Evolutionary conservation across 1,140 invertebrate species (phyloP), one percentile per base, ranked within the genome.

Genomic region (Eupristina koningsbergeri): DNA sequence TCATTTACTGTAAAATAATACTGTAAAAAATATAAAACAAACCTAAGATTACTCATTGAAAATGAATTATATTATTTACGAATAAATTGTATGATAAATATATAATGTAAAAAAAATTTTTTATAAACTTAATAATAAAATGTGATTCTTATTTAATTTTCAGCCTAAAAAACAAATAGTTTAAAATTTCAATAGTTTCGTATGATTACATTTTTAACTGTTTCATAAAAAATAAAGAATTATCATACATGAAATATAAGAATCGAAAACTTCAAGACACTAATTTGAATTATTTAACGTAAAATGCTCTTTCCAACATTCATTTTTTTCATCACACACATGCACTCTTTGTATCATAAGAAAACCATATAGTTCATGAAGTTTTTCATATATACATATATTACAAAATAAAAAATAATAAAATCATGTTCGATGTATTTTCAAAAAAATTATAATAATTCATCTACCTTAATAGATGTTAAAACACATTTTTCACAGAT

Each of bases 371-470:
- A 85, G 45, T 73, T 63, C 81, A 85, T 74, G 63, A 81, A 85
- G 64, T 75, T 80, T 74, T 36, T 61, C 13, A 22, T 53, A 41
- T 71, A 81, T 26, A 41, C 67, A 81, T 26, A 36, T 71, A 81
- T 45, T 50, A 78, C 34, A 63, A 17, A 3, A 3, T 71, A 74
- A 47, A 61, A 81, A 63, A 29, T n/a, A 61, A 61, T 64, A 71
- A 53, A 85, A 77, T 81, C 11, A 77, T 39, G 64, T 85, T 85
- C 50, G 73, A 81, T 85, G 79, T 85, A 81, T 71, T 81, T 81
- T 81, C 71, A 41, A 61, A 81, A 81, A 41, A 29, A 19, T 26
- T 81, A 47, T 19, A 50, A 71, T 8, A 47, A 36, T 34, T 85
- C 26, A 64, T 53, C 78, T 76, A 85, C 58, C 36, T 29, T 64